Conservation (phyloP, 2,113 vertebrate species). For the Calidris pugnax region DNA sequence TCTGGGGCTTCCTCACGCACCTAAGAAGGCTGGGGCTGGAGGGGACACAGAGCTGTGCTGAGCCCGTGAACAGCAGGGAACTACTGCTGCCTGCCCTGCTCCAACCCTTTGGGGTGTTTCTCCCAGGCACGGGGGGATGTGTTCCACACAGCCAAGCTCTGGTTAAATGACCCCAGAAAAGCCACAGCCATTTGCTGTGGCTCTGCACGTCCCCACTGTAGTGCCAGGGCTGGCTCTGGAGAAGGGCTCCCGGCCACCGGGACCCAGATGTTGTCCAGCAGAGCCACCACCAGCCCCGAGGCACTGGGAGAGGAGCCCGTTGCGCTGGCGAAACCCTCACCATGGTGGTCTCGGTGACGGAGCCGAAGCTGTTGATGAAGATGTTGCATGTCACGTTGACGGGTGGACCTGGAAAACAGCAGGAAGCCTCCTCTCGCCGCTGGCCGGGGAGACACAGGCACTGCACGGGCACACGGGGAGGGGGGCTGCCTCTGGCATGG, state of each 20-base stretch:
- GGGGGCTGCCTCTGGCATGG: fast-evolving
- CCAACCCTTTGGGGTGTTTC: not conserved
- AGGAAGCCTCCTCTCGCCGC: not conserved
- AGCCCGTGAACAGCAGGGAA: not conserved
- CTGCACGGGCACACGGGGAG: fast-evolving
- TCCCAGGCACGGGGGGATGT: not conserved
- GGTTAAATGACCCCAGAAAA: not conserved
- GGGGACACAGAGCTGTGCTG: fast-evolving
- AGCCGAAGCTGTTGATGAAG: constrained; percentile 97
- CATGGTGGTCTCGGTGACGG: constrained; percentile 94
- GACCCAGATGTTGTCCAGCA: fast-evolving
- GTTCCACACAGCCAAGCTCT: not conserved
- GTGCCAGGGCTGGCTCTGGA: not conserved
- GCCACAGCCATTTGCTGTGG: not conserved
- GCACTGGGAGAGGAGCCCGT: not conserved
- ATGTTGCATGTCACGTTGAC: constrained; percentile 98
- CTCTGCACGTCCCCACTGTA: fast-evolving
- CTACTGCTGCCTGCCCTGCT: not conserved
- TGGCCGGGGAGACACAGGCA: not conserved
- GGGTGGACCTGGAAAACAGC: constrained; percentile 81
- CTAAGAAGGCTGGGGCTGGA: not conserved
- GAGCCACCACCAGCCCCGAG: not conserved
- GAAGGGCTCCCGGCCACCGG: not conserved
- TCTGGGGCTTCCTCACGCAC: not conserved
- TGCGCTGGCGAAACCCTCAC: constrained; percentile 61